A percentile compares a stretch with the other conserved stretches of the same genome.
These are phyloP conservation scores for Mungos mungo DNA, from an alignment of 2,113 vertebrate genomes.

Conservation along the genomic window DNA sequence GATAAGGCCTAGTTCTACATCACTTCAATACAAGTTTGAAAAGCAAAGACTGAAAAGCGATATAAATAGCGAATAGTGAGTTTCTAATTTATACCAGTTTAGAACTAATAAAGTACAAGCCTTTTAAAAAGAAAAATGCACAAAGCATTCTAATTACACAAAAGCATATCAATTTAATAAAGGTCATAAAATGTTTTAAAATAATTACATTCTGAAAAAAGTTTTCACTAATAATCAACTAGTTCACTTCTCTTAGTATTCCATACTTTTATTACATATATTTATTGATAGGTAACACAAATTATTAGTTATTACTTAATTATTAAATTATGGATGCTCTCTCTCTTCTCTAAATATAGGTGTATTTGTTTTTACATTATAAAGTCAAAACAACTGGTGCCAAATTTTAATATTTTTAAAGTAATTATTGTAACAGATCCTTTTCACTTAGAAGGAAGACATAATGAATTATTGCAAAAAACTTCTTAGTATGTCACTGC, in stretches of 20 bases:
- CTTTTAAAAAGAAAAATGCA: constrained; percentile 63
- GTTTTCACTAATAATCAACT: constrained; percentile 65
- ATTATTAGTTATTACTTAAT: constrained; percentile 74
- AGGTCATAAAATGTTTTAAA: constrained; percentile 69
- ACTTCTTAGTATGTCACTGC: constrained; percentile 78
- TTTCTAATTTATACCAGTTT: constrained; percentile 66
- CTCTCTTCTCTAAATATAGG: constrained; percentile 74
- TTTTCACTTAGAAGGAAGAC: constrained; percentile 83
- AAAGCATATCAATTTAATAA: constrained; percentile 72
- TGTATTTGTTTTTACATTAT: constrained; percentile 73
- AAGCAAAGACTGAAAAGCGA: constrained; percentile 79
- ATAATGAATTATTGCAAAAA: constrained; percentile 80
- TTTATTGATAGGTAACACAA: constrained; percentile 73
- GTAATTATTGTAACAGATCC: constrained; percentile 79
- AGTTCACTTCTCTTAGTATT: constrained; percentile 62
- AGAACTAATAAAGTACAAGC: constrained; percentile 63
- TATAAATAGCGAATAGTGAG: constrained; percentile 55
- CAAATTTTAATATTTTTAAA: constrained; percentile 80
- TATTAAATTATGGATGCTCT: constrained; percentile 80
- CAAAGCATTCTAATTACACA: constrained; percentile 72
- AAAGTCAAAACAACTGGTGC: constrained; percentile 76
- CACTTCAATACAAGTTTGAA: constrained; percentile 80
- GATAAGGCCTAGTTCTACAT: constrained; percentile 74
- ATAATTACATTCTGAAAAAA: constrained; percentile 52
- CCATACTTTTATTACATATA: constrained; percentile 54